phyloP scores from a whole-genome alignment of 2,797 vertebrate species.

The Sebastes goodei region DNA sequence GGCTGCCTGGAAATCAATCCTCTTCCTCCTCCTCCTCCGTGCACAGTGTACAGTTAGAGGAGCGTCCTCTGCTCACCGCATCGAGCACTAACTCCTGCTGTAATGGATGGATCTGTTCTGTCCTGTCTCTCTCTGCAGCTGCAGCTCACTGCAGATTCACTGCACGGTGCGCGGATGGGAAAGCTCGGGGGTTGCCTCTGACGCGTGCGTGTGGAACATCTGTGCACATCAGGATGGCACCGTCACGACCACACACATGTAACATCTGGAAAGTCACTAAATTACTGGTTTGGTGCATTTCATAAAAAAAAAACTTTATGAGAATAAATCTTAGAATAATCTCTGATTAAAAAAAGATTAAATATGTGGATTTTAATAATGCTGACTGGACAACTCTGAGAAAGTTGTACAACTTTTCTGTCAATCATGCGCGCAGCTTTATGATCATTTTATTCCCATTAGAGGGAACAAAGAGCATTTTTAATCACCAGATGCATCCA shows the following conservation, averaged over 20 bases:
- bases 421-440: background rate
- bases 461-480: background rate
- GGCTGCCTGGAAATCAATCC: conserved; percentile 67
- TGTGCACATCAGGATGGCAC: conserved; percentile 2
- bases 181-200: conserved; percentile 45
- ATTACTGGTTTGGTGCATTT: background rate
- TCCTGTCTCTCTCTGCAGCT: background rate
- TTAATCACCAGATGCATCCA: background rate
- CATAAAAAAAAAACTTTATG: background rate
- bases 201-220: background rate
- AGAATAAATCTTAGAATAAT: background rate
- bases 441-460: background rate
- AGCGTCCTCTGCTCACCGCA: conserved; percentile 15
- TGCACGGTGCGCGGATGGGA: conserved; percentile 7
- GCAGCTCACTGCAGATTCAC: conserved; percentile 53
- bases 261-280: background rate
- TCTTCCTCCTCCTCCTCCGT: background rate
- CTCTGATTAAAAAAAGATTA: background rate
- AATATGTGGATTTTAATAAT: background rate
- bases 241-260: background rate
- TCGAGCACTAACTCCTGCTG: conserved; percentile 11
- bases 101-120: conserved; percentile 14
- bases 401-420: conserved; percentile 64
- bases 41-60: background rate
- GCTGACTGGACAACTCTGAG: conserved; percentile 18